Evolutionary conservation across 1,140 invertebrate genomes (phyloP), one percentile per base, ranked within the genome.

Genomic region (Vollenhovia emeryi): DNA sequence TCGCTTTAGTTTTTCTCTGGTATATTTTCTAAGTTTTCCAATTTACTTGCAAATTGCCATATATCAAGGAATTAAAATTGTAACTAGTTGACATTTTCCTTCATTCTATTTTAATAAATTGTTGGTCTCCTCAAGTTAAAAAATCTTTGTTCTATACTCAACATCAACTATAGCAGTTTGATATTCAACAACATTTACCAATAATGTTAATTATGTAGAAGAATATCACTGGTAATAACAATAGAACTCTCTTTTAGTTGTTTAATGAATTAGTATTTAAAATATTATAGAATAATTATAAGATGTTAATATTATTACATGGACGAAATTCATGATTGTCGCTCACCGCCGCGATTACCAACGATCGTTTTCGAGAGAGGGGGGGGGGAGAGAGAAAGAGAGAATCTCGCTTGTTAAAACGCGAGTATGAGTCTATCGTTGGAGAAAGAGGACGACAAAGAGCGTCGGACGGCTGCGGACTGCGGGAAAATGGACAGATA

Each of bases 351-450:
- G 18, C 8, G 36, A 40, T 59, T 50, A 24, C 8, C n/a, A 36
- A 79, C 68, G 27, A 45, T 71, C 27, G n/a, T 83, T n/a, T 13
- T 43, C 36, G 11, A 43, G 36, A 59, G 21, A 69, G 18, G 7
- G 15, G 18, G 27, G n/a, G 27, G 55, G 27, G 24, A 27, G 55
- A 30, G 13, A 30, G 6, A 50, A 13, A 15, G 36, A 57, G n/a
- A 57, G 21, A 13, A 15, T 57, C 18, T 73, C 48, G 11, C 15
- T 33, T 83, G n/a, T 89, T 84, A 59, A 74, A 60, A 86, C n/a
- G 86, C 69, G 59, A 89, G 50, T 59, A 79, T 45, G 45, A 84
- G 43, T 59, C 30, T 55, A 71, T 66, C 59, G 57, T 84, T 76
- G 27, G 74, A 50, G 45, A 55, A 80, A 62, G 60, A 74, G 48